A percentile compares a stretch with the other conserved stretches of the same genome.
Conservation (phyloP, 1,140 invertebrate genomes). For the Drosophila burlai region DNA sequence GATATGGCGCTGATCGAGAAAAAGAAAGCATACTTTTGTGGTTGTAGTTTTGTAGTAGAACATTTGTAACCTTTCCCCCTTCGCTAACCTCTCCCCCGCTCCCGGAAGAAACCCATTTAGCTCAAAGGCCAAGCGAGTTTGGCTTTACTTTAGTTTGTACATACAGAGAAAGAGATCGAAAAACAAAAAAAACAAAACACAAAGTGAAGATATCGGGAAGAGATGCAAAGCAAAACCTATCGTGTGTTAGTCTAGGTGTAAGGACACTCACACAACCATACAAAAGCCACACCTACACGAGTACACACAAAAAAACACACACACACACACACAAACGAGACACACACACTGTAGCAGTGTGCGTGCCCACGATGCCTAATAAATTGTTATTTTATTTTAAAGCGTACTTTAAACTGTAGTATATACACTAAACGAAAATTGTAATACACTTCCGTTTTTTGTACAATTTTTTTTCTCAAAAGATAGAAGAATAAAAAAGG, state of each 20-base stretch:
- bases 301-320: constrained; percentile 8
- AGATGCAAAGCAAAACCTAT: constrained; percentile 33
- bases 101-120: constrained; percentile 41
- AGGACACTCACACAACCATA: constrained; percentile 48
- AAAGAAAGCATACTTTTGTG: constrained; percentile 49
- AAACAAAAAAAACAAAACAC: constrained; percentile 5
- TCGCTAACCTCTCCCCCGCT: background rate
- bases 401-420: constrained; percentile 62
- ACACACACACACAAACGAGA: constrained; percentile 22
- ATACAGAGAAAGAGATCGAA: constrained; percentile 51
- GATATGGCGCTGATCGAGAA: constrained; percentile 3
- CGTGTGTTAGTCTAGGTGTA: constrained; percentile 55
- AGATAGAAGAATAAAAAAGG: constrained; percentile 44
- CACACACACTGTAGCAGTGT: constrained; percentile 36
- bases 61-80: constrained; percentile 25
- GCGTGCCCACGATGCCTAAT: constrained; percentile 65
- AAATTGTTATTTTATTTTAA: constrained; percentile 83
- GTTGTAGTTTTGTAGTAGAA: constrained; percentile 53
- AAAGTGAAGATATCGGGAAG: constrained; percentile 17
- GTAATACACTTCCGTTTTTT: constrained; percentile 30
- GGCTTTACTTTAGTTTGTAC: constrained; percentile 60
- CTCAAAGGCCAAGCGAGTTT: constrained; percentile 48
- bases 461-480: constrained; percentile 45
- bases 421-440: constrained; percentile 41
- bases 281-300: constrained; percentile 19